A percentile compares a stretch with the other conserved stretches of the same genome.
Conservation (phyloP, 2,888 invertebrate species). For the Philopedon plagiatum region DNA sequence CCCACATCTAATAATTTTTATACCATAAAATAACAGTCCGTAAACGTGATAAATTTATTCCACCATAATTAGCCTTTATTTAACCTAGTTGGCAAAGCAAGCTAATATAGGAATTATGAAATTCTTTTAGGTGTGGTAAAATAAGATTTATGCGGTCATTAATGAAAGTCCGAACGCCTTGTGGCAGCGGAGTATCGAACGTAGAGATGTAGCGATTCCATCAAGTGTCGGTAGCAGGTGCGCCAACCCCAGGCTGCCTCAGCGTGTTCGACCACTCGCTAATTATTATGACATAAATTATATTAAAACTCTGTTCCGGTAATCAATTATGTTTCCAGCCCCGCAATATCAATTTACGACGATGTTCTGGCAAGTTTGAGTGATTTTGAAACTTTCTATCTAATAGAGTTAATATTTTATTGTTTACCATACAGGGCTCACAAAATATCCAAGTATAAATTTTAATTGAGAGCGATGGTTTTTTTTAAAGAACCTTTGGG, state of each 20-base stretch:
- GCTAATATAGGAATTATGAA: constrained; percentile 28
- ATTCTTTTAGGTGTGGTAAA: constrained; percentile 51
- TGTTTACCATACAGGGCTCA: constrained; percentile 9
- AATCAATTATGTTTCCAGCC: constrained; percentile 63
- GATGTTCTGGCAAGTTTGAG: constrained; percentile 39
- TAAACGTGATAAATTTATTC: neutral
- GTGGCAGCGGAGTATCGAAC: constrained; percentile 47
- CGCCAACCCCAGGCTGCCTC: constrained; percentile 53
- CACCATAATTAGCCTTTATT: neutral
- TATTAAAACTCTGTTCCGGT: constrained; percentile 64
- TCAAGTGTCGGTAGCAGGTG: constrained; percentile 64
- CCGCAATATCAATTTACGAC: constrained; percentile 58
- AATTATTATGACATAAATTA: constrained; percentile 67
- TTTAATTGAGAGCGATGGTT: too few relatives aligned
- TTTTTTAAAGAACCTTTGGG: too few relatives aligned
- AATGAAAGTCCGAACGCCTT: constrained; percentile 57
- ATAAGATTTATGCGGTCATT: constrained; percentile 57
- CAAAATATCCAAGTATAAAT: too few relatives aligned
- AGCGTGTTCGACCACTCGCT: constrained; percentile 63
- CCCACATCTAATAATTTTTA: too few relatives aligned
- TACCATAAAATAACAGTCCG: too few relatives aligned
- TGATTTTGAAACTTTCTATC: constrained; percentile 16
- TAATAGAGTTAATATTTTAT: constrained; percentile 14
- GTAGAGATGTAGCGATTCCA: constrained; percentile 51
- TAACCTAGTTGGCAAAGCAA: neutral